These are phyloP conservation scores for Druon quercuslanigerum DNA, from an alignment of 1,140 invertebrate species.

Conservation along the genomic window DNA sequence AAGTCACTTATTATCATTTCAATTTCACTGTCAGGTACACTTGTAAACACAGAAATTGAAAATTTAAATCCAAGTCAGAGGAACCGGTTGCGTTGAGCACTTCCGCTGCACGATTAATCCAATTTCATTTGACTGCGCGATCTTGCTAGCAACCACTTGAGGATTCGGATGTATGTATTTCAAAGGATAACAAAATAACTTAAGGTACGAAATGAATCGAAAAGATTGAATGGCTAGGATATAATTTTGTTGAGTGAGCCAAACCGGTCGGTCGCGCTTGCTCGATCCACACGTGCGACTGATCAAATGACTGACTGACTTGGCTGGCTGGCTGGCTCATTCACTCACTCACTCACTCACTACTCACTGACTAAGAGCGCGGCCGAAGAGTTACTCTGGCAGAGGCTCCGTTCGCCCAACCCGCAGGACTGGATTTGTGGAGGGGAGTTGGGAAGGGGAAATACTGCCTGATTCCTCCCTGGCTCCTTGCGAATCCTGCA, in stretches of 20 bases:
- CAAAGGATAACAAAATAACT: not conserved
- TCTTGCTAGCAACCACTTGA: constrained; percentile 29
- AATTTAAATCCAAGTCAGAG: not conserved
- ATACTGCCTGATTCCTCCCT: constrained; percentile 18
- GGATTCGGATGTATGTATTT: not conserved
- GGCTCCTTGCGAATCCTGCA: constrained; percentile 14
- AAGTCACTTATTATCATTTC: not conserved
- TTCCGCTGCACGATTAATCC: not conserved
- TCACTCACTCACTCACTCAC: constrained; percentile 35
- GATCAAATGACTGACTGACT: constrained; percentile 45
- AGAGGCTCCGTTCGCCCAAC: constrained; percentile 58
- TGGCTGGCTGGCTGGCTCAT: constrained; percentile 43
- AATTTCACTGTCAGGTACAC: not conserved
- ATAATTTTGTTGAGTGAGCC: not conserved
- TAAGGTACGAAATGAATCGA: not conserved
- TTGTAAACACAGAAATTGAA: not conserved
- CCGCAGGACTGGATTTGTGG: constrained; percentile 50
- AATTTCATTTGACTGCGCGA: constrained; percentile 1
- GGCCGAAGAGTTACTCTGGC: constrained; percentile 59
- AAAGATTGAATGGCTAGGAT: not conserved
- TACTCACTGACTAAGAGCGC: constrained; percentile 60
- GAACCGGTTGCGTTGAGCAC: not conserved
- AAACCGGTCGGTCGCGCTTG: constrained; percentile 6
- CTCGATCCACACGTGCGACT: constrained; percentile 48
- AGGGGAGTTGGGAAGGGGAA: constrained; percentile 29